Conservation (phyloP, 2,113 vertebrate species). For the Stigmatopora nigra region DNA sequence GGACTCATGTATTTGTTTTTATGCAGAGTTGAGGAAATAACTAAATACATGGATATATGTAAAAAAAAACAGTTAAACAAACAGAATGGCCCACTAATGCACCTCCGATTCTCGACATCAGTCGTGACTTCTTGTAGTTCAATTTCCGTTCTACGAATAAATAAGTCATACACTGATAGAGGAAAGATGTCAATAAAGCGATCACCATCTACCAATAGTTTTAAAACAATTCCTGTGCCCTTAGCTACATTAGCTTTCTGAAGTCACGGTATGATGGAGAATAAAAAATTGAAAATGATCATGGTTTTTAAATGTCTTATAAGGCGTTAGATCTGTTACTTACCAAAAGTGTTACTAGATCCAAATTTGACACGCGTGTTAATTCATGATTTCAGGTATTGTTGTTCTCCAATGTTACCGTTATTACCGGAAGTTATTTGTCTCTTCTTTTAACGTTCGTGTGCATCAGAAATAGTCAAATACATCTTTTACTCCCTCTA, state of each 20-base stretch:
- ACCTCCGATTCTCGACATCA: too few relatives aligned
- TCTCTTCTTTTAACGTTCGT: background rate
- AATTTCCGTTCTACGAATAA: background rate
- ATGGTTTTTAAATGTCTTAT: accelerated
- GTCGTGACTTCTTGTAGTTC: too few relatives aligned
- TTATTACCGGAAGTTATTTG: conserved; percentile 6
- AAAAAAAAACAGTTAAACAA: too few relatives aligned
- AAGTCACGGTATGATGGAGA: background rate
- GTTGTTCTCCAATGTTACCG: conserved; percentile 23
- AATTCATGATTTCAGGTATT: conserved; percentile 35
- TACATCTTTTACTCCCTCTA: conserved; percentile 21
- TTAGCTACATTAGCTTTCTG: conserved; percentile 18
- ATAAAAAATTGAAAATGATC: background rate
- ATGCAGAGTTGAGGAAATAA: too few relatives aligned
- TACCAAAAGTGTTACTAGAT: conserved; percentile 20
- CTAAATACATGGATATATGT: too few relatives aligned
- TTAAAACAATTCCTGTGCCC: background rate
- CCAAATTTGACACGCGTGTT: background rate
- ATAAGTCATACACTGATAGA: too few relatives aligned
- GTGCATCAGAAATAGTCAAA: background rate
- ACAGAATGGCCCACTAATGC: too few relatives aligned
- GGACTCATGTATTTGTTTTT: too few relatives aligned
- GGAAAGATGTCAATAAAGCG: too few relatives aligned
- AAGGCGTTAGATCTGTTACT: conserved; percentile 1
- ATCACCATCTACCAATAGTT: background rate